Conservation (phyloP, 2,888 invertebrate genomes). For the Polyploca ridens region DNA sequence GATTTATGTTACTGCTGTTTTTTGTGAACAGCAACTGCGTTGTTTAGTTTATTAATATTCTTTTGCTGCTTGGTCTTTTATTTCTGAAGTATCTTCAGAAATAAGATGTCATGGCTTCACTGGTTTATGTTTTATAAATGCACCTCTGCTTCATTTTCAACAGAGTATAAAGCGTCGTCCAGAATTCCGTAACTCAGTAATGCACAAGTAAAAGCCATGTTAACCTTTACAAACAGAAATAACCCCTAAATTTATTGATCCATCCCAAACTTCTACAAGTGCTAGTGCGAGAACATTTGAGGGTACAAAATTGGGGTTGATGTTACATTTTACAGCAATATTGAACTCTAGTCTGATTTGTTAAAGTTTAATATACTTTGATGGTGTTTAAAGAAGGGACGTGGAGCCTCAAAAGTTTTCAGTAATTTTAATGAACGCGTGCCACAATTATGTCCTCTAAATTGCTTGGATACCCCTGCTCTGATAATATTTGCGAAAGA, state of each 20-base stretch:
- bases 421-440: slow-evolving; percentile 49
- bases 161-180: not conserved
- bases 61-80: no score
- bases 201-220: not conserved
- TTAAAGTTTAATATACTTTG: not conserved
- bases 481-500: not conserved
- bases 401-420: not conserved
- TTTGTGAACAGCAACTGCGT: not conserved
- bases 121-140: no score
- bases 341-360: not conserved
- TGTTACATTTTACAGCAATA: not conserved
- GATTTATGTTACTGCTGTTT: not conserved
- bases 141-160: no score
- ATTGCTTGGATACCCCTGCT: not conserved
- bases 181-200: not conserved
- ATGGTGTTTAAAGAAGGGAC: no score
- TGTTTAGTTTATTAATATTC: not conserved
- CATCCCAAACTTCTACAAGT: slow-evolving; percentile 21
- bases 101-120: no score
- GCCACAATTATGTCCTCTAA: slow-evolving; percentile 26
- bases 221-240: slow-evolving; percentile 12
- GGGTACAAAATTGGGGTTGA: slow-evolving; percentile 21
- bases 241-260: slow-evolving; percentile 31
- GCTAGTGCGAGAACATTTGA: slow-evolving; percentile 12
- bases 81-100: no score